Evolutionary conservation across 2,797 vertebrate species (phyloP).

Genomic region (Pseudomugil tenellus): DNA sequence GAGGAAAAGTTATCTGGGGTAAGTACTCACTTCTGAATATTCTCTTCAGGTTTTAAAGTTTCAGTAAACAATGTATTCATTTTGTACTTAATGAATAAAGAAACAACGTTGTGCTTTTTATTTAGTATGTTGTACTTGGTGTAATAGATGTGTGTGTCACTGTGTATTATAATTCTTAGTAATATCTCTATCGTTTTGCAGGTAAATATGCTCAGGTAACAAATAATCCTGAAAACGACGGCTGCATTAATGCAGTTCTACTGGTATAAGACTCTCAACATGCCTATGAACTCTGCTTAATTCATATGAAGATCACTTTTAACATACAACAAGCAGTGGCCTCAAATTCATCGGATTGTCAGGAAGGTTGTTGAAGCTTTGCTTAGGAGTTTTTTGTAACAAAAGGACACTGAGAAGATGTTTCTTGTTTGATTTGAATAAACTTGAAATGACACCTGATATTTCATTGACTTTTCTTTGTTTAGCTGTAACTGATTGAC

Average conservation of each 20-base stretch:
- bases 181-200: conserved; percentile 52
- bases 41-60: too few species aligned
- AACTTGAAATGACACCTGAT: conserved; percentile 40
- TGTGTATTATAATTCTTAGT: neutral
- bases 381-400: conserved; percentile 27
- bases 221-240: conserved; percentile 98
- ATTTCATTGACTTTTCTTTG: neutral
- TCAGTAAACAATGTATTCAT: too few species aligned
- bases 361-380: conserved; percentile 3
- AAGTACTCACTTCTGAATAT: conserved; percentile 65
- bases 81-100: too few species aligned
- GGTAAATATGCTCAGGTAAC: conserved; percentile 99
- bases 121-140: neutral
- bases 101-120: too few species aligned
- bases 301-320: conserved; percentile 13
- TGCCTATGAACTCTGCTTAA: conserved; percentile 53
- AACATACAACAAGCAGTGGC: neutral
- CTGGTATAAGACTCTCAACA: conserved; percentile 84
- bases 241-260: conserved; percentile 95
- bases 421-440: conserved; percentile 53
- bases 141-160: too few species aligned
- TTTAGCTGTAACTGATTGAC: neutral
- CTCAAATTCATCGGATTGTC: neutral
- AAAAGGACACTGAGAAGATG: conserved; percentile 9
- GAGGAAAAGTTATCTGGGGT: conserved; percentile 99